Base-by-base conservation (phyloP, 2,888 invertebrate genomes). In the Drosophila lutescens region DNA sequence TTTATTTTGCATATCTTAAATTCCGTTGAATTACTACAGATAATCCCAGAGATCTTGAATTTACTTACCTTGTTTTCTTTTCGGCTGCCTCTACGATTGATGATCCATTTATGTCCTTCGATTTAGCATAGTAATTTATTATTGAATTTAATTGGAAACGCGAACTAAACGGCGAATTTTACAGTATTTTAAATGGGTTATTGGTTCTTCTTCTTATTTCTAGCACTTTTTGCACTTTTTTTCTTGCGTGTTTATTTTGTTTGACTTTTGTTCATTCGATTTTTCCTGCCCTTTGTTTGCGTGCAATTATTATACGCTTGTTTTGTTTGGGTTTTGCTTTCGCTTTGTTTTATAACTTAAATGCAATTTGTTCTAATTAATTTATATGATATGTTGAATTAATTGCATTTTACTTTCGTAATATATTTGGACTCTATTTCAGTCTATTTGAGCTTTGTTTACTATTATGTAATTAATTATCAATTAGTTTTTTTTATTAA, bases 351-450 rank as follows among this genome's bases (percentile, higher is more conserved):
- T 74, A 73, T 83, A 78, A 77, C 86, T 88, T 88, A 86, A 86
- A 86, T 89, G 89, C 86, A 86, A 86, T 89, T 71, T 67, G 65
- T 86, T 79, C 81, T 90, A 89, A 90, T 89, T 88, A 87, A 79
- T 90, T 81, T 88, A 67, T 80, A 83, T 90, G 90, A 90, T 90
- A 90, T 90, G 90, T 90, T 90, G 90, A 90, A 90, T 91, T 91
- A 90, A 91, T 91, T 91, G 91, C 90, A 90, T 91, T 87, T 66
- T 85, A 81, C 89, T 84, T 88, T 86, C 85, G 75, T 87, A 82
- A 90, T 89, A 90, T 91, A 91, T 90, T 90, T 90, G 90, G 90
- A 90, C 90, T 91, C 90, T 91, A 87, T 81, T 90, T 90, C 90
- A 90, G 90, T 90, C 90, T 90, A 90, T 90, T 85, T 91, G 90